Percentiles rank a stretch among this genome's conserved stretches.
These are phyloP conservation scores for Meloidogyne exigua DNA, from an alignment of 1,140 invertebrate species.

Conservation along the genomic window DNA sequence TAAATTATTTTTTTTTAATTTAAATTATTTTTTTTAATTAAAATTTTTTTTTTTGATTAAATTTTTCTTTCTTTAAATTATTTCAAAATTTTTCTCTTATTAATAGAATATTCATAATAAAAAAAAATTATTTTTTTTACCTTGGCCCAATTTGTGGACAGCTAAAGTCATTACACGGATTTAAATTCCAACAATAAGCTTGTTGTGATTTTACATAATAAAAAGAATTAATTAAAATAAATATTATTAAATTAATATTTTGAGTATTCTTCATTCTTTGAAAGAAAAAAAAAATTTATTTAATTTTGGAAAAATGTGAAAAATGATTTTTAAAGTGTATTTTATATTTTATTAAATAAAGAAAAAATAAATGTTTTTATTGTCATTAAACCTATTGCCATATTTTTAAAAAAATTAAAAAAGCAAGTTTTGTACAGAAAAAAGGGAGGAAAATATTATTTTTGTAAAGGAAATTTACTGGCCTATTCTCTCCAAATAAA, in stretches of 20 bases:
- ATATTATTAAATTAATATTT: slow-evolving; percentile 14
- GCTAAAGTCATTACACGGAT: not conserved
- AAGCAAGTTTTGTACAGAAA: not conserved
- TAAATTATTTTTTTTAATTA: not conserved
- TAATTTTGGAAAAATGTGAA: not conserved
- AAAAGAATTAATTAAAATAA: slow-evolving; percentile 3
- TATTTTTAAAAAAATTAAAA: not conserved
- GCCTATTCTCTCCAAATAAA: not conserved
- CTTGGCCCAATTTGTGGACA: slow-evolving; percentile 31
- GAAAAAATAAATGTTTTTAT: not conserved
- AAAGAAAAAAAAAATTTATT: not conserved
- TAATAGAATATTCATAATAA: too few relatives aligned
- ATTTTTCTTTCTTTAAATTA: not conserved
- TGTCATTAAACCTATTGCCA: not conserved
- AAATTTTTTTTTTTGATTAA: not conserved
- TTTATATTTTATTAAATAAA: slow-evolving; percentile 8
- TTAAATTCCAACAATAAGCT: slow-evolving; percentile 41
- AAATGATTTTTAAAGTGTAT: not conserved
- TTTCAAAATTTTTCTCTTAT: too few relatives aligned
- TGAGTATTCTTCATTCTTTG: slow-evolving; percentile 13
- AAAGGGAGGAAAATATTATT: not conserved
- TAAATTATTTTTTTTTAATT: not conserved
- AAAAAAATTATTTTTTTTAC: slow-evolving; percentile 9
- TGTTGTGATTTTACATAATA: slow-evolving; percentile 31
- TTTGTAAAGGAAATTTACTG: not conserved